phyloP scores from a whole-genome alignment of 2,113 vertebrate species.

The Saccopteryx bilineata region DNA sequence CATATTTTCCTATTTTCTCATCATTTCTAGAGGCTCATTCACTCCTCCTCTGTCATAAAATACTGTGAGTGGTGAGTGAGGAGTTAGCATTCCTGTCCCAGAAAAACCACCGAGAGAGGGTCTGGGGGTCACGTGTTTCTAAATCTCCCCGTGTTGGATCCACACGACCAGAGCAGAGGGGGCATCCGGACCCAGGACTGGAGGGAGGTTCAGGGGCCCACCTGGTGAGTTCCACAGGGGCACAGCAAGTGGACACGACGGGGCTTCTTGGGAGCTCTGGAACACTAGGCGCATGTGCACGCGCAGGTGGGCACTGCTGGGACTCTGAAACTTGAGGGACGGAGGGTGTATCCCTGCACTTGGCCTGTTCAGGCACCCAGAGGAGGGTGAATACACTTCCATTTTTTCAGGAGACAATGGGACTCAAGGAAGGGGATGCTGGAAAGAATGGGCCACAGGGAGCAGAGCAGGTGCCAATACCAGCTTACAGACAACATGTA shows the following conservation, averaged over 20 bases:
- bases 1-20: too few species aligned
- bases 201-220: too few species aligned
- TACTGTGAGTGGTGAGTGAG: too few species aligned
- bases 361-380: background rate
- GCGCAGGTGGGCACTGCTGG: background rate
- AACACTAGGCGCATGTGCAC: background rate
- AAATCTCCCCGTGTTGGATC: too few species aligned
- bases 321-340: background rate
- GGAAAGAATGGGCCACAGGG: background rate
- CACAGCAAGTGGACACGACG: background rate
- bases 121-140: too few species aligned
- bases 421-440: background rate
- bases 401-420: background rate
- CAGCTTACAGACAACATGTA: background rate
- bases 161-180: too few species aligned
- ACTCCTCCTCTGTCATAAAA: too few species aligned
- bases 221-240: too few species aligned
- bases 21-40: too few species aligned
- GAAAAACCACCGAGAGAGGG: too few species aligned
- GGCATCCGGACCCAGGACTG: too few species aligned
- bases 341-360: background rate
- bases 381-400: background rate
- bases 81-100: too few species aligned
- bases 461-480: background rate
- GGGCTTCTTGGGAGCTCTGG: background rate